Base-by-base conservation (phyloP, 2,113 vertebrate species). In the Melanerpes aurifrons region DNA sequence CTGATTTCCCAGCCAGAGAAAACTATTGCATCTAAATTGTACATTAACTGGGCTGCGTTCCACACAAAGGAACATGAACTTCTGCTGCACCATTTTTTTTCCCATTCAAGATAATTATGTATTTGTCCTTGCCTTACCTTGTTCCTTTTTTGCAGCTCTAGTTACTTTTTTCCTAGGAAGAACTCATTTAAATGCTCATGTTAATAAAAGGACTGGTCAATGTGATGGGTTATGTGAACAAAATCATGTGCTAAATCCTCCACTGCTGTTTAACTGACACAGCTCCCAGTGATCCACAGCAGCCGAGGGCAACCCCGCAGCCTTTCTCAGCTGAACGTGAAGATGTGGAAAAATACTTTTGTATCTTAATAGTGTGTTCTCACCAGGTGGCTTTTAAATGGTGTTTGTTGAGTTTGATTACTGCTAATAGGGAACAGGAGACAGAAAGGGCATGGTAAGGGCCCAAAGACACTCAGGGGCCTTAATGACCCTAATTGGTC, bases 111-210 rank as follows among this genome's bases (percentile, higher is more conserved):
- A 83, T 96, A 97, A 97, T 97, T 97, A 95, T 91, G 73, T 67
- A 89, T 95, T 97, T 97, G 94, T 96, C 96, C 93, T 97, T 97
- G 82, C 69, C 79, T 97, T 96, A 94, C 86, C 86, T 96, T 94
- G 62, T 31, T 82, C 88, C 53, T 80, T 92, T 93, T 93, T 94
- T 89, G 90, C 87, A 95, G 78, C 37, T 90, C 91, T n/a, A 87
- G 45, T 76, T 93, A 87, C 35, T 59, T 90, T 94, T 24, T 90
- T 89, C 74, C 31, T 62, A 87, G 29, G 76, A 86, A 81, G 48
- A 86, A 59, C 37, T 87, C 64, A 81, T 95, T 95, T 94, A 89
- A 95, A 93, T 86, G 28, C 78, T 95, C 54, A 50, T 64, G 86
- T 67, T 86, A 91, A 93, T 87, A 96, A 94, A 92, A 84, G 63